phyloP scores from a whole-genome alignment of 2,888 invertebrate genomes.

The Creontiades dilutus region DNA sequence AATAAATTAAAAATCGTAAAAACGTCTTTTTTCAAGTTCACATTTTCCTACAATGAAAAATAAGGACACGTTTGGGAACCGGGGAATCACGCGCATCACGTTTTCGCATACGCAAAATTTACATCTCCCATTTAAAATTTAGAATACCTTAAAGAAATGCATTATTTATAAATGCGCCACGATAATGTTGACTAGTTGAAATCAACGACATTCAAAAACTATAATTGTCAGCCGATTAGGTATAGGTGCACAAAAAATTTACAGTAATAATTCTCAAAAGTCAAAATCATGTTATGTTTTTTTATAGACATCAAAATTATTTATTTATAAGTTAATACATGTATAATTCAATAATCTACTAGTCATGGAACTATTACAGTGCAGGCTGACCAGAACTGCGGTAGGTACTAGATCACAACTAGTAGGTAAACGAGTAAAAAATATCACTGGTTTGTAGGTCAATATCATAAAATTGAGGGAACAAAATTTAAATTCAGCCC shows the following conservation, averaged over 20 bases:
- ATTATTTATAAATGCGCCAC: not conserved
- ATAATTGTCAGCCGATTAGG: constrained; percentile 31
- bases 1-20: constrained; percentile 12
- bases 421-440: not conserved
- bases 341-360: not conserved
- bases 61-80: not conserved
- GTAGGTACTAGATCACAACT: not conserved
- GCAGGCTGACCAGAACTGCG: not conserved
- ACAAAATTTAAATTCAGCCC: not conserved
- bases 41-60: not conserved
- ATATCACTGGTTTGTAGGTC: constrained; percentile 25
- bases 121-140: not conserved
- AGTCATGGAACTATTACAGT: not conserved
- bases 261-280: not conserved
- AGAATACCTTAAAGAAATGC: not conserved
- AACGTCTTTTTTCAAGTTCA: constrained; percentile 3
- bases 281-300: not conserved
- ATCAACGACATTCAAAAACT: constrained; percentile 28
- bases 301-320: too few species aligned
- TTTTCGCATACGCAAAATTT: not conserved
- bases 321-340: not conserved
- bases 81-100: not conserved
- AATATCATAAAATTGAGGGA: not conserved
- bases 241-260: constrained; percentile 14
- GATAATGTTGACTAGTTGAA: constrained; percentile 16